Conservation (phyloP, 2,797 vertebrate genomes). For the Danio choprae region DNA sequence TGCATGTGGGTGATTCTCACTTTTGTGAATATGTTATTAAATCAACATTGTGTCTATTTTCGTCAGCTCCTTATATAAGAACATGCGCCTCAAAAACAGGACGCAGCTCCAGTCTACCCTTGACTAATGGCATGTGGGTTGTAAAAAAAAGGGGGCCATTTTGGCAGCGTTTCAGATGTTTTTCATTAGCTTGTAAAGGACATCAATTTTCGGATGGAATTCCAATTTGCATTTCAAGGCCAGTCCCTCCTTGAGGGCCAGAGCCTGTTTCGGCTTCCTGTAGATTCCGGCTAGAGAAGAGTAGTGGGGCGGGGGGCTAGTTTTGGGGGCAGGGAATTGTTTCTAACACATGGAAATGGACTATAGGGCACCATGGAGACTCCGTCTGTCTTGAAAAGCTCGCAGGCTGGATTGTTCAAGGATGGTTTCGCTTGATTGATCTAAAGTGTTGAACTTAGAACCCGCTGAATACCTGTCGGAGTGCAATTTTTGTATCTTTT, state of each 20-base stretch:
- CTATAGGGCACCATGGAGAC: conserved; percentile 61
- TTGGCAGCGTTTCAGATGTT: conserved; percentile 62
- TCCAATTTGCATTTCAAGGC: conserved; percentile 66
- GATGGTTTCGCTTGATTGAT: conserved; percentile 60
- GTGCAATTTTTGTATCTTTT: conserved; percentile 39
- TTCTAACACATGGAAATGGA: conserved; percentile 55
- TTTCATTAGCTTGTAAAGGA: conserved; percentile 61
- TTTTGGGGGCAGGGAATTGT: conserved; percentile 47
- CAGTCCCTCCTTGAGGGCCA: conserved; percentile 51
- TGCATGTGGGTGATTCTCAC: neutral
- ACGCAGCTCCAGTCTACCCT: conserved; percentile 34
- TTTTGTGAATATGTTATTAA: neutral
- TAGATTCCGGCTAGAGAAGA: conserved; percentile 56
- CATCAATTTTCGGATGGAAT: conserved; percentile 58
- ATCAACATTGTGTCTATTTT: neutral
- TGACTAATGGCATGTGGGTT: conserved; percentile 57
- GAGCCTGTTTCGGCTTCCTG: conserved; percentile 62
- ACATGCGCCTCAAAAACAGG: neutral
- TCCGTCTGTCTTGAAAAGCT: conserved; percentile 54
- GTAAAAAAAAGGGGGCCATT: conserved; percentile 44
- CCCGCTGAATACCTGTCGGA: conserved; percentile 42
- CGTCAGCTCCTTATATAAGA: conserved; percentile 25
- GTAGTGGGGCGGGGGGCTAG: conserved; percentile 27
- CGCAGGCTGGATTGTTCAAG: conserved; percentile 55
- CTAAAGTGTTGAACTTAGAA: conserved; percentile 47